Base-by-base conservation (phyloP, 2,888 invertebrate species). In the Noctua fimbriata region DNA sequence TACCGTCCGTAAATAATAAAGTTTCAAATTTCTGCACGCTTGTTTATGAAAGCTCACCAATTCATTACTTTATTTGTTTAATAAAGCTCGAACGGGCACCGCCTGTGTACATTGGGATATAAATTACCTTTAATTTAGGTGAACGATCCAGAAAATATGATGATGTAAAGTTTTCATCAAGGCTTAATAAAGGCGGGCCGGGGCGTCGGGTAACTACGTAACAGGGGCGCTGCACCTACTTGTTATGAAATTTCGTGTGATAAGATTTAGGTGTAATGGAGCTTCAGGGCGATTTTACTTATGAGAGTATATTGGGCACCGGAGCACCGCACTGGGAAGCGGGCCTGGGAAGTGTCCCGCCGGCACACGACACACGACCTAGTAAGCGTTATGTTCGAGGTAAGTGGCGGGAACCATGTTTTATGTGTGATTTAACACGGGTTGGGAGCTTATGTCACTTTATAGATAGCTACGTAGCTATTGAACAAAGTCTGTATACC, bases 121-220 rank as follows among this genome's bases (percentile, higher is more conserved):
- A 96, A 96, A 96, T 96, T 96, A 96, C 95, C 95, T 95, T 95
- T 96, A 96, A 96, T 96, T 95, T 95, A 94, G 93, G 94, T 93
- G 95, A 95, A 93, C 94, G 95, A 94, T 95, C 95, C 94, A 94
- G 95, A 94, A 96, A 96, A 96, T 96, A 95, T 95, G 94, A 95
- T 95, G 95, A 95, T 95, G 94, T 94, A 94, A 94, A 95, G 94
- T 95, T 96, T 95, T 95, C 95, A 95, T 95, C 94, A 93, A 91
- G 91, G 90, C 88, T 93, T 95, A 94, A 94, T 95, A 95, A 94
- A 94, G 90, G 91, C 92, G 89, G 69, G 86, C 83, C 70, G 82
- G 83, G 80, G 86, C 87, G 88, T 84, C 81, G 85, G 81, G 85
- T 89, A 88, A 89, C 89, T 84, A 87, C 88, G 81, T 89, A 90